These are phyloP conservation scores for Psylliodes chrysocephalus DNA, from an alignment of 2,888 invertebrate genomes.

Conservation along the genomic window DNA sequence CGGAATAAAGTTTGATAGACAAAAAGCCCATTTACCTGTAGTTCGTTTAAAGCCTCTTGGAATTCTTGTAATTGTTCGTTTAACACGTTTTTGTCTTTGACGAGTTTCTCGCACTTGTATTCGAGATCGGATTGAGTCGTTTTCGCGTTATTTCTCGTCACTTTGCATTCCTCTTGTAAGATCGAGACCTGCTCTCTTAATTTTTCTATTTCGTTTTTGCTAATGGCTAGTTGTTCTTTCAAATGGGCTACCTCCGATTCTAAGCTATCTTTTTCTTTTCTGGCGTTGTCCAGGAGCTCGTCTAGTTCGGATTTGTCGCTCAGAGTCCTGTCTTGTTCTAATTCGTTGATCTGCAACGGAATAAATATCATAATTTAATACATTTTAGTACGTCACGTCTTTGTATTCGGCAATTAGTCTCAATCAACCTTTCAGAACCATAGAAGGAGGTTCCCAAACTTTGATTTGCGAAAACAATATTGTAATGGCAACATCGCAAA, in stretches of 20 bases:
- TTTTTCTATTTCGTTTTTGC: constrained; percentile 75
- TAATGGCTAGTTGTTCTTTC: constrained; percentile 76
- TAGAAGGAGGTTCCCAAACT: too few species aligned
- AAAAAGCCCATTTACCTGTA: constrained; percentile 72
- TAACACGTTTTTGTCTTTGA: constrained; percentile 77
- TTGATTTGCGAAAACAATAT: too few species aligned
- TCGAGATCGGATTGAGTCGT: constrained; percentile 85
- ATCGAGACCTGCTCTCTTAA: constrained; percentile 75
- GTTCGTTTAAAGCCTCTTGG: constrained; percentile 78
- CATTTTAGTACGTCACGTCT: too few species aligned
- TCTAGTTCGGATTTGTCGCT: constrained; percentile 79
- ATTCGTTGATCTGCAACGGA: constrained; percentile 69
- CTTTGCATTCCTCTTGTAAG: constrained; percentile 77
- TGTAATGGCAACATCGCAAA: too few species aligned
- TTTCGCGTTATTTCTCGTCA: constrained; percentile 87
- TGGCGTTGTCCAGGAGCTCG: constrained; percentile 73
- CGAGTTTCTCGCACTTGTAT: constrained; percentile 79
- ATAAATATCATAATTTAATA: too few species aligned
- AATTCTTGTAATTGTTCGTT: constrained; percentile 78
- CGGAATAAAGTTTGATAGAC: too few species aligned
- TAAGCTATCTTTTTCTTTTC: constrained; percentile 78
- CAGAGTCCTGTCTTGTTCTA: constrained; percentile 75
- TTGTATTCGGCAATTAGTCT: too few species aligned
- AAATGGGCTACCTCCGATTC: constrained; percentile 75
- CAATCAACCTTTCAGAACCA: too few species aligned